phyloP scores from a whole-genome alignment of 2,797 vertebrate species.

The Phataginus tricuspis region DNA sequence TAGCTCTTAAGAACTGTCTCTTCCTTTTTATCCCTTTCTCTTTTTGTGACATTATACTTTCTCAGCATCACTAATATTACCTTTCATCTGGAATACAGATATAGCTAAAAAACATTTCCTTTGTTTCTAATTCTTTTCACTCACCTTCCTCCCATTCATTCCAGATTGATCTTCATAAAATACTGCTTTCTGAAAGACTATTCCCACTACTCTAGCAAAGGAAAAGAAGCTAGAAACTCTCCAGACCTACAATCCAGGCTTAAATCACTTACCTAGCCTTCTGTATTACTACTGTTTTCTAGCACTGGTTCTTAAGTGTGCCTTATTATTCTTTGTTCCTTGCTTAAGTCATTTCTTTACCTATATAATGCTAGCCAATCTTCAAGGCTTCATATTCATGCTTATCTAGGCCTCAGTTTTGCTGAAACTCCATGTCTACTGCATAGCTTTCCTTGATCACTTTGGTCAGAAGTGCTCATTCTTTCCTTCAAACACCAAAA shows the following conservation, averaged over 20 bases:
- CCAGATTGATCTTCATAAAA: background rate
- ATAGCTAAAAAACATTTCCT: background rate
- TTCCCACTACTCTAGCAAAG: background rate
- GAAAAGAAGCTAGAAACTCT: background rate
- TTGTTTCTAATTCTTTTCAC: background rate
- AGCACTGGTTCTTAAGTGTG: background rate
- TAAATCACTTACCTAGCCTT: background rate
- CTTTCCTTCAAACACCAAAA: conserved; percentile 36
- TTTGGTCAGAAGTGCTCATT: background rate
- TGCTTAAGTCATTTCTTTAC: conserved; percentile 19
- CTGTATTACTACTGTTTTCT: background rate
- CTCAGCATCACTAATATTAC: background rate
- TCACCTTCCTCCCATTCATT: background rate
- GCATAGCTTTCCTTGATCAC: background rate
- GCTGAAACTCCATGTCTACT: background rate
- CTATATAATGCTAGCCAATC: background rate
- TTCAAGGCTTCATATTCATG: background rate
- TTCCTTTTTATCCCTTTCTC: background rate
- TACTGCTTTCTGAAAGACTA: background rate
- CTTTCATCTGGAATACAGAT: background rate
- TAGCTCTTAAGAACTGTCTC: background rate
- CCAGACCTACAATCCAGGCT: background rate
- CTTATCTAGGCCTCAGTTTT: conserved; percentile 4
- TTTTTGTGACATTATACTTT: background rate
- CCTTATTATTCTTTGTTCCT: background rate